phyloP scores from a whole-genome alignment of 2,797 vertebrate species.

The Sebastes hubbsi region DNA sequence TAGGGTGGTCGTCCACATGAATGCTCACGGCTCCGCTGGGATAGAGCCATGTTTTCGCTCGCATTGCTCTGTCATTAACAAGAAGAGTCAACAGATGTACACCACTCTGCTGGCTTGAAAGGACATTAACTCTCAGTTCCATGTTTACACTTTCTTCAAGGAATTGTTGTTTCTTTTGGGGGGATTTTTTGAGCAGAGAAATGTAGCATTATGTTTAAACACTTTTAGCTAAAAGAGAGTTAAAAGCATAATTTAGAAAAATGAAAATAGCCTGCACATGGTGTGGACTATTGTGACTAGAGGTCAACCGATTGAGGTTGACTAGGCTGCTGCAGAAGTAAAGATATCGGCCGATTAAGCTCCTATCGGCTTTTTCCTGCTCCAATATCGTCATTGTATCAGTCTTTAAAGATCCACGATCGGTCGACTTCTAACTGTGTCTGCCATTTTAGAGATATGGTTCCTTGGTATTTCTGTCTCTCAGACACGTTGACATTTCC shows the following conservation, averaged over 20 bases:
- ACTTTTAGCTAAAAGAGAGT: not conserved
- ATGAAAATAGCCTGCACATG: not conserved
- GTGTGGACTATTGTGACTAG: not conserved
- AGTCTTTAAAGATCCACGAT: not conserved
- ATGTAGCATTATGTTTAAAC: not conserved
- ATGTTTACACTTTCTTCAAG: not conserved
- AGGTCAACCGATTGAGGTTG: not conserved
- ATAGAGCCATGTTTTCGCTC: conserved; percentile 54
- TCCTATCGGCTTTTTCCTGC: not conserved
- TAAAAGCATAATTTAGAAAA: not conserved
- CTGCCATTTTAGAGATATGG: not conserved
- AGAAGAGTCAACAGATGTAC: conserved; percentile 51
- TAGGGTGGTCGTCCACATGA: conserved; percentile 73
- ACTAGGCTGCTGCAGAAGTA: not conserved
- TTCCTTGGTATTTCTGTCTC: not conserved
- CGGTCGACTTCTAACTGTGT: not conserved
- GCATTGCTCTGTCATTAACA: conserved; percentile 56
- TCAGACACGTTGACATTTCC: conserved; percentile 22
- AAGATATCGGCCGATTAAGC: not conserved
- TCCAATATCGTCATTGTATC: not conserved
- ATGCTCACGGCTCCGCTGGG: conserved; percentile 56
- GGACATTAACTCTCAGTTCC: not conserved
- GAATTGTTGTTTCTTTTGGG: not conserved
- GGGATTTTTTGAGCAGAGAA: not conserved
- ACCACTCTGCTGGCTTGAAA: conserved; percentile 8